Evolutionary conservation across 2,113 vertebrate genomes (phyloP).

Genomic region (Malurus cyaneus): DNA sequence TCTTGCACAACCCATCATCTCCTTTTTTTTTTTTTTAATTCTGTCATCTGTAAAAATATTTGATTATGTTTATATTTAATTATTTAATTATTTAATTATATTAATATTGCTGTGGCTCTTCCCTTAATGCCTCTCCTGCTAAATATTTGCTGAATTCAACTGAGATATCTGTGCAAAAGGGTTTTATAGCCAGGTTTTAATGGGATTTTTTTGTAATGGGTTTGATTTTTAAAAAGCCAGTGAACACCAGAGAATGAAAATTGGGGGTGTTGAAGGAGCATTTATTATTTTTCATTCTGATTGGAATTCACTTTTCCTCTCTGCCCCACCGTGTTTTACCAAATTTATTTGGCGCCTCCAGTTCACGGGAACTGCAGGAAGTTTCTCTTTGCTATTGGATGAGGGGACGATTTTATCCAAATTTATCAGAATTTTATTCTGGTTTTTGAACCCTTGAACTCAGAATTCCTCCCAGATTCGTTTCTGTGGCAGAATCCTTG

Average conservation of each 20-base stretch:
- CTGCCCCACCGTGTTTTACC: rapidly evolving
- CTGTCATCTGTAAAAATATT: neutral
- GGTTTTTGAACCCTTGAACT: neutral
- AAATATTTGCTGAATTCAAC: neutral
- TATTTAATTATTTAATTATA: neutral
- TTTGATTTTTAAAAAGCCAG: neutral
- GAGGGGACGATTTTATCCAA: neutral
- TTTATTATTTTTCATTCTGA: neutral
- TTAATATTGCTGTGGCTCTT: neutral
- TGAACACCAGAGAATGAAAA: neutral
- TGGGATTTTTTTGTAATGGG: neutral
- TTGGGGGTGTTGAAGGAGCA: neutral
- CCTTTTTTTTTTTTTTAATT: neutral
- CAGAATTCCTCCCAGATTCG: neutral
- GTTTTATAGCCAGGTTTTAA: neutral
- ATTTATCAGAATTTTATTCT: neutral
- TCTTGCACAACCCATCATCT: neutral
- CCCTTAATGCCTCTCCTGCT: neutral
- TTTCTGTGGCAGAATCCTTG: neutral
- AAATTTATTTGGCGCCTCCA: neutral
- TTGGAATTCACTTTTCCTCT: neutral
- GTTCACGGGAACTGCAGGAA: neutral
- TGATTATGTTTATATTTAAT: neutral
- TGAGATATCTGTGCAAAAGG: neutral
- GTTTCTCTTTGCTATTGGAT: neutral